Evolutionary conservation across 2,113 vertebrate species (phyloP), one percentile per base, ranked within the genome.

Genomic region (Bagarius yarrelli): DNA sequence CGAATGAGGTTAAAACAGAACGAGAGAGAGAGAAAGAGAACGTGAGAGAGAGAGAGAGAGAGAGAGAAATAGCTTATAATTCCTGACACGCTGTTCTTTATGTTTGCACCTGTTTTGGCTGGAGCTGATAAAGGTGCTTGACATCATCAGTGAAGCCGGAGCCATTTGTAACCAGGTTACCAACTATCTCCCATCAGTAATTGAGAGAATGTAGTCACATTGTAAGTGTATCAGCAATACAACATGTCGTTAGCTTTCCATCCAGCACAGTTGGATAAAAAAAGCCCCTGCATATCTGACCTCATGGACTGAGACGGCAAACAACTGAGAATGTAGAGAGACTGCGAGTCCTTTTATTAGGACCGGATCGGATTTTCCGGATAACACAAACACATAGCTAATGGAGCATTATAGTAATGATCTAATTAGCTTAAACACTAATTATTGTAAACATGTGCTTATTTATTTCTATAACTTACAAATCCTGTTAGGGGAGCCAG

Each of bases 141-240:
- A 90, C 92, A 92, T 93, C 90, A 92, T 92, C 90, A 90, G 88
- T 90, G 90, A 86, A 90, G 87, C 73, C 30, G 78, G 85, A 87
- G 84, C 91, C 87, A 90, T 94, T 93, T 92, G 90, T 91, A 92
- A 92, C 90, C 91, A 90, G 91, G 90, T 92, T 93, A 93, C 87
- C 85, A 89, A 88, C 89, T 92, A 93, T 93, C 91, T 91, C 84
- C 90, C 91, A 88, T 86, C 88, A 84, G 87, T 92, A 91, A 92
- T 87, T 91, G 93, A 93, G 89, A 91, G 86, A 87, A 91, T 86
- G 87, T 57, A 89, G 89, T 89, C 91, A 71, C 70, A 92, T 89
- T 87, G 87, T 83, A 89, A 94, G 85, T 91, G 93, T 92, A 92
- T 92, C 90, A 92, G 85, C 87, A 89, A 88, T 81, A 90, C 91